These are phyloP conservation scores for Gallinago solitaria DNA, from an alignment of 2,797 vertebrate species.

Conservation along the genomic window DNA sequence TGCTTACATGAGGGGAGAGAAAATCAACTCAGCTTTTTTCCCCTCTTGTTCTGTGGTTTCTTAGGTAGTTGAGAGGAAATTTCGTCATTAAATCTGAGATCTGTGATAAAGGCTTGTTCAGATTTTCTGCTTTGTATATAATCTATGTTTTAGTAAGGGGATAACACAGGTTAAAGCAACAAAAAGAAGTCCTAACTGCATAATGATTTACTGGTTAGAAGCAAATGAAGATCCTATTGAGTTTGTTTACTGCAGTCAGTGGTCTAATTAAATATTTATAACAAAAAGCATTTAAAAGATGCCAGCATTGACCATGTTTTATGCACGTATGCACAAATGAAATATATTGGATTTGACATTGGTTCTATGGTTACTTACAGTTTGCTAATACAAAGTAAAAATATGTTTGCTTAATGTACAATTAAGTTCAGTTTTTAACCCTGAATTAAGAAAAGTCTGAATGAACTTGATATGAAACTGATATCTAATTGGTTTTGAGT, in stretches of 20 bases:
- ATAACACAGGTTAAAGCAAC: neutral
- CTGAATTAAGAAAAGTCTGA: neutral
- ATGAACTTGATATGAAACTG: neutral
- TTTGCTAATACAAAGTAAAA: conserved; percentile 47
- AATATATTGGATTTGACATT: conserved; percentile 41
- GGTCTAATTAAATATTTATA: conserved; percentile 69
- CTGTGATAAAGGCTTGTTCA: neutral
- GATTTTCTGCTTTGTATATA: neutral
- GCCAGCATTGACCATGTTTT: conserved; percentile 52
- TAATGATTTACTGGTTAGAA: conserved; percentile 32
- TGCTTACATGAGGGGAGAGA: neutral
- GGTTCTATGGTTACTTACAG: conserved; percentile 36
- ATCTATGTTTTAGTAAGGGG: neutral
- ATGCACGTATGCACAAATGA: conserved; percentile 71
- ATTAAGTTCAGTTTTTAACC: neutral
- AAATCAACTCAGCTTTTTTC: neutral
- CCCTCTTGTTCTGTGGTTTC: neutral
- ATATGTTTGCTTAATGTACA: neutral
- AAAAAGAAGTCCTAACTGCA: conserved; percentile 18
- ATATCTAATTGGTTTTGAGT: neutral
- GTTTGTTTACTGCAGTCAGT: conserved; percentile 6
- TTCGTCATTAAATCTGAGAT: neutral
- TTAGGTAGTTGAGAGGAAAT: neutral
- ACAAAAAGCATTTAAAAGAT: conserved; percentile 62
- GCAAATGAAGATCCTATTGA: conserved; percentile 6